phyloP scores from a whole-genome alignment of 2,888 invertebrate species.

The Leucozona laternaria region DNA sequence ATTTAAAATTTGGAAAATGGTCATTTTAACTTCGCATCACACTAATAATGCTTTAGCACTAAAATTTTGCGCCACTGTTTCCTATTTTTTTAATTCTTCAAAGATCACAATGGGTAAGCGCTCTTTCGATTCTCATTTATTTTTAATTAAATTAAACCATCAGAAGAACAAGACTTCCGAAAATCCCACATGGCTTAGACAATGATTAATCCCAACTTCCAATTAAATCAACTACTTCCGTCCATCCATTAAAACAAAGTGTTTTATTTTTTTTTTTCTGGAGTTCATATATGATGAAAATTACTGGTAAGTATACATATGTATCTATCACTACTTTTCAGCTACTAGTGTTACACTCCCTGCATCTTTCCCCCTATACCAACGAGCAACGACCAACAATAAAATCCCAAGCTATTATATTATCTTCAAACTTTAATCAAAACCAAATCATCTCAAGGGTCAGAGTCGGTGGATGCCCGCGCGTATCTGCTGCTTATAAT shows the following conservation, averaged over 20 bases:
- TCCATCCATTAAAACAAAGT: constrained; percentile 63
- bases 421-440: constrained; percentile 58
- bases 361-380: not conserved
- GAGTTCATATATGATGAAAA: constrained; percentile 41
- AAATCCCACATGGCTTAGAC: constrained; percentile 41
- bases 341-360: constrained; percentile 46
- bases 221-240: constrained; percentile 71
- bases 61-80: too few relatives aligned
- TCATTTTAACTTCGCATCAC: too few relatives aligned
- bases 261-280: constrained; percentile 43
- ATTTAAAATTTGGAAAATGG: too few relatives aligned
- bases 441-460: constrained; percentile 70
- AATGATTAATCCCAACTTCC: constrained; percentile 64
- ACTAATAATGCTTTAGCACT: too few relatives aligned
- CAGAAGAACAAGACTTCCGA: constrained; percentile 21
- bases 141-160: constrained; percentile 48
- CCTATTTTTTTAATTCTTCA: not conserved
- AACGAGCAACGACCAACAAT: not conserved
- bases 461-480: not conserved
- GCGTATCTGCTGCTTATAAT: constrained; percentile 54
- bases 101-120: not conserved
- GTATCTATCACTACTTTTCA: constrained; percentile 45
- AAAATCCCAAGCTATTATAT: constrained; percentile 33
- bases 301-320: constrained; percentile 27
- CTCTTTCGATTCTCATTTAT: constrained; percentile 52